These are phyloP conservation scores for Thaleichthys pacificus DNA, from an alignment of 2,797 vertebrate genomes.

Conservation along the genomic window DNA sequence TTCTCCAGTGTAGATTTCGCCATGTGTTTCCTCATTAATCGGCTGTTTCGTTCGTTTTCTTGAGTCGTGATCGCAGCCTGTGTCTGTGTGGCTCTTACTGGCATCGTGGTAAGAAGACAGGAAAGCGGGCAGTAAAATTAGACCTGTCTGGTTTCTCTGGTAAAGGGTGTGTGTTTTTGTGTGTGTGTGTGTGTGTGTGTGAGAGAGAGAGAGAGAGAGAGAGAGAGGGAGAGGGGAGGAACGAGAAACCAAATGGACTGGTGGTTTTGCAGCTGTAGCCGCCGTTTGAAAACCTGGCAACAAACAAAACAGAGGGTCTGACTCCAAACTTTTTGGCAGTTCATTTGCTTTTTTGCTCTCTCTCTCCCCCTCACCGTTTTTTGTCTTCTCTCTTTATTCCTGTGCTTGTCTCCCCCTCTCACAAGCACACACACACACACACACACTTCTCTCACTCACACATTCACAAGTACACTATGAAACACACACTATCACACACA, in stretches of 20 bases:
- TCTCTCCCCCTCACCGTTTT: not conserved
- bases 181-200: conserved; percentile 7
- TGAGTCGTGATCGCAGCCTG: no score
- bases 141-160: conserved; percentile 9
- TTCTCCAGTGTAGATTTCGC: not conserved
- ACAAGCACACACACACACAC: no score
- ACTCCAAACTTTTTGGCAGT: not conserved
- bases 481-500: not conserved
- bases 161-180: not conserved
- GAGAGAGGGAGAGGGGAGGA: not conserved
- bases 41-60: no score
- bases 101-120: not conserved
- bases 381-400: not conserved
- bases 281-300: not conserved
- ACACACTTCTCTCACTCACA: not conserved
- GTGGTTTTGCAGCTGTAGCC: conserved; percentile 8
- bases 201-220: not conserved
- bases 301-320: conserved; percentile 1
- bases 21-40: no score
- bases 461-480: not conserved
- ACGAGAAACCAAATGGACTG: not conserved
- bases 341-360: not conserved
- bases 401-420: not conserved
- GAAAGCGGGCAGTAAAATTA: conserved; percentile 7
- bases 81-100: not conserved